Evolutionary conservation across 1,140 invertebrate species (phyloP).

Genomic region (Calosoma granatense): DNA sequence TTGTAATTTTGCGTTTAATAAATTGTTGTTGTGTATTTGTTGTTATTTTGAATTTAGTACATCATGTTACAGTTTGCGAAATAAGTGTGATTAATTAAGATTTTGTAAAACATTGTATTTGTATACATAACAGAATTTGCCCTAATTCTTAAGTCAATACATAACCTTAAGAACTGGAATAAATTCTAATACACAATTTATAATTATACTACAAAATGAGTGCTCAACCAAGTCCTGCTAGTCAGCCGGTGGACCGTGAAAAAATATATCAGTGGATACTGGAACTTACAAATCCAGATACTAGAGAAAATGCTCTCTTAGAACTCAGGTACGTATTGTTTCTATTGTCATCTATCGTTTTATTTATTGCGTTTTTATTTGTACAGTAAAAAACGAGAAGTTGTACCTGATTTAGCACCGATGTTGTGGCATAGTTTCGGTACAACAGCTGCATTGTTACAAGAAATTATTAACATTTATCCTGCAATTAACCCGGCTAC

Average conservation of each 20-base stretch:
- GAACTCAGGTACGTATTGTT: slow-evolving; percentile 61
- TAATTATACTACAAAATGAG: slow-evolving; percentile 33
- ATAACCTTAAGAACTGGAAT: background rate
- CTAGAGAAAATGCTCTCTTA: slow-evolving; percentile 88
- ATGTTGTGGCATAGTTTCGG: slow-evolving; percentile 99
- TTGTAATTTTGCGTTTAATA: too few species aligned
- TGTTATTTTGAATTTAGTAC: too few species aligned
- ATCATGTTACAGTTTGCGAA: too few species aligned
- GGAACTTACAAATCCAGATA: slow-evolving; percentile 89
- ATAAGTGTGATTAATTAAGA: too few species aligned
- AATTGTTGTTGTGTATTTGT: too few species aligned
- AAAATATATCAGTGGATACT: slow-evolving; percentile 91
- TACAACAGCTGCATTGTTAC: slow-evolving; percentile 88
- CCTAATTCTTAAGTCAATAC: too few species aligned
- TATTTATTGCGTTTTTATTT: background rate
- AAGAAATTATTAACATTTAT: slow-evolving; percentile 94
- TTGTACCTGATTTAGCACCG: slow-evolving; percentile 89
- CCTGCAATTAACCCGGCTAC: slow-evolving; percentile 95
- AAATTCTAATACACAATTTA: too few species aligned
- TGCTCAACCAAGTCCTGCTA: slow-evolving; percentile 47
- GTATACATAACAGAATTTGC: too few species aligned
- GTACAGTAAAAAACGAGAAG: slow-evolving; percentile 91
- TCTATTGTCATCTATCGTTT: background rate
- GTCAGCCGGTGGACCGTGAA: slow-evolving; percentile 56
- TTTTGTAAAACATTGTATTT: too few species aligned